Conservation (phyloP, 92 coral and sea anemone species). For the Parazoanthus swiftii region DNA sequence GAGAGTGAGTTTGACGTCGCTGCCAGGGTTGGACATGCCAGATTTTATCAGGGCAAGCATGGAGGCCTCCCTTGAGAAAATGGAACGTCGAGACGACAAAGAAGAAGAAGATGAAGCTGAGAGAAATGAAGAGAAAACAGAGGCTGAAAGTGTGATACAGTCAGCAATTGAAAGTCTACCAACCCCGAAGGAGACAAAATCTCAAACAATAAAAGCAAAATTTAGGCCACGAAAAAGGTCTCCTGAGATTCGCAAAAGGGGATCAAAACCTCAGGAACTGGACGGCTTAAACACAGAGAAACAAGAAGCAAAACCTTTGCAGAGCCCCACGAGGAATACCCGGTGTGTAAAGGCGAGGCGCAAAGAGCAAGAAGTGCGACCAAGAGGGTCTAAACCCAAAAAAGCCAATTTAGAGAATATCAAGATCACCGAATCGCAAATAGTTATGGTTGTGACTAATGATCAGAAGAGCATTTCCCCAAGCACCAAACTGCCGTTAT, state of each 20-base stretch:
- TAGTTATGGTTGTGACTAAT: constrained; percentile 36
- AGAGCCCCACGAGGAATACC: constrained; percentile 19
- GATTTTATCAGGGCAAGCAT: constrained; percentile 22
- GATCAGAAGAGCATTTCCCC: constrained; percentile 26
- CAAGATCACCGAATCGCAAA: constrained; percentile 32
- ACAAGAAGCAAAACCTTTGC: neutral
- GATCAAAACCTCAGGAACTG: neutral
- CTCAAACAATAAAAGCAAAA: constrained; percentile 26
- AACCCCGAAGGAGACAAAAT: neutral
- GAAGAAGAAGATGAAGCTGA: neutral
- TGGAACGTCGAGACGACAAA: neutral
- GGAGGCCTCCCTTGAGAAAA: constrained; percentile 37
- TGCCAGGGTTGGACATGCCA: constrained; percentile 33
- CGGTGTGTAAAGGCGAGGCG: too few species aligned
- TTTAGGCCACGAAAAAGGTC: constrained; percentile 16
- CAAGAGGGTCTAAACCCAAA: constrained; percentile 1
- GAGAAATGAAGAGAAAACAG: neutral
- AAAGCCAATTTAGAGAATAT: constrained; percentile 21
- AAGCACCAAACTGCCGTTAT: neutral
- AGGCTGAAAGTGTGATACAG: neutral
- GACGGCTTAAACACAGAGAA: too few species aligned
- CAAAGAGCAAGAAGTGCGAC: constrained; percentile 14
- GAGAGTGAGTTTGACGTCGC: constrained; percentile 28
- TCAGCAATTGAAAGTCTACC: neutral
- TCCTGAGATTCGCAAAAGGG: neutral